Conservation (phyloP, 2,113 vertebrate genomes). For the Todiramphus saurophagus region DNA sequence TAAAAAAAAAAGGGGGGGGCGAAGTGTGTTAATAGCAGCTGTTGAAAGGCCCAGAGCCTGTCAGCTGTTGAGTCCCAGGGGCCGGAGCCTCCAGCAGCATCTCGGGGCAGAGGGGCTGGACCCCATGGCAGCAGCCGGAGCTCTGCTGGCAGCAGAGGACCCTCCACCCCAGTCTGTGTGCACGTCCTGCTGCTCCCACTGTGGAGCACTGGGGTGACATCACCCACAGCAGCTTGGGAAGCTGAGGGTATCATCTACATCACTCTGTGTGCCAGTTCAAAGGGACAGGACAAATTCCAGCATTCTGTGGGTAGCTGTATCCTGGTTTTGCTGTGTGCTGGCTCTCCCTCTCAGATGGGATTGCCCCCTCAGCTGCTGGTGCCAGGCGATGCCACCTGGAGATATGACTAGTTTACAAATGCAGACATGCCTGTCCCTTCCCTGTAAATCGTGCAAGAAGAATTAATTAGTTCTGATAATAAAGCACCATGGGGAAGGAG, state of each 20-base stretch:
- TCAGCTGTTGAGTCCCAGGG: rapidly evolving
- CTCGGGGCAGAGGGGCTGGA: rapidly evolving
- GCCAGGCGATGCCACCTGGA: background rate
- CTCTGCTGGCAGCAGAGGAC: background rate
- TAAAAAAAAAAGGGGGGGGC: too few species aligned
- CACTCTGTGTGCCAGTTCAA: background rate
- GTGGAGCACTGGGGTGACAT: rapidly evolving
- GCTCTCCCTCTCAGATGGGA: background rate
- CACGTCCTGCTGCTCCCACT: rapidly evolving
- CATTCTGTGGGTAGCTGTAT: rapidly evolving
- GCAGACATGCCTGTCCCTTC: background rate
- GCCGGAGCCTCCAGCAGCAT: rapidly evolving
- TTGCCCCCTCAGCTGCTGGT: background rate
- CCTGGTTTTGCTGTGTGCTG: background rate
- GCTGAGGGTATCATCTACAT: background rate
- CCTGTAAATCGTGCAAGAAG: background rate
- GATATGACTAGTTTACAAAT: background rate
- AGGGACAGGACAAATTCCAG: background rate
- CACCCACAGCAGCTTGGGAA: background rate
- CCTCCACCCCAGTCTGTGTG: rapidly evolving
- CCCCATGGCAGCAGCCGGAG: rapidly evolving
- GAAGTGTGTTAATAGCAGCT: background rate
- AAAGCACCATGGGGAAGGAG: slow-evolving; percentile 47
- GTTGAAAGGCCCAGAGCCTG: background rate
- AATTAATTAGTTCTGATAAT: slow-evolving; percentile 58